Conservation (phyloP, 2,797 vertebrate genomes). For the Micrastur ruficollis region DNA sequence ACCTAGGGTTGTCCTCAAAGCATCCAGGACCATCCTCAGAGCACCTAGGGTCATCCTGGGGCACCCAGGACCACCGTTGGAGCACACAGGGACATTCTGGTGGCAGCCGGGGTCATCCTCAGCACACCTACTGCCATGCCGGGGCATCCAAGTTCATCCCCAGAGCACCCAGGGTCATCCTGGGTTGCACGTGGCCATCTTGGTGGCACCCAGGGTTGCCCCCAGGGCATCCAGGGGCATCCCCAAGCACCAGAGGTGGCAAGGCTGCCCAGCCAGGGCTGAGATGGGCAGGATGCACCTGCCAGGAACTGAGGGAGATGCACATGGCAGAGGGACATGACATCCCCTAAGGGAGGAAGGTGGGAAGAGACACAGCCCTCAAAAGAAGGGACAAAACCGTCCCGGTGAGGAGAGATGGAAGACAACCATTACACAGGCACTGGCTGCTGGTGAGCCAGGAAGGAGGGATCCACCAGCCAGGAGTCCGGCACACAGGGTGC, state of each 20-base stretch:
- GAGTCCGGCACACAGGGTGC: not conserved
- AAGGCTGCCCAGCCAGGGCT: not conserved
- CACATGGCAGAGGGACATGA: fast-evolving
- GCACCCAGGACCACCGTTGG: not conserved
- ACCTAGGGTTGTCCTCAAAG: not conserved
- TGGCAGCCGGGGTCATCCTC: not conserved
- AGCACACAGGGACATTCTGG: not conserved
- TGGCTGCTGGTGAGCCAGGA: not conserved
- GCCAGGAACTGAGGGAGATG: not conserved
- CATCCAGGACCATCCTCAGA: too few relatives aligned
- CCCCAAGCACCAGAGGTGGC: not conserved
- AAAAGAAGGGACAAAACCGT: not conserved
- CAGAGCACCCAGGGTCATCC: not conserved
- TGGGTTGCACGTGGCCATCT: not conserved
- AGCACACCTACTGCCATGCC: not conserved
- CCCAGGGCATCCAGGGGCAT: not conserved
- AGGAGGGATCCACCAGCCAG: not conserved
- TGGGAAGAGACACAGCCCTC: not conserved
- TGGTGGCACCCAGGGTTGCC: not conserved
- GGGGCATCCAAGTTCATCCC: not conserved
- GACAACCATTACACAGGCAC: not conserved
- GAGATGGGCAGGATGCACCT: not conserved
- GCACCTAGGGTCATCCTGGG: not conserved
- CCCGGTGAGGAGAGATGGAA: not conserved
- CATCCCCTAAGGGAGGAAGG: not conserved